Conservation (phyloP, 1,140 invertebrate species). For the Aphidius gifuensis region DNA sequence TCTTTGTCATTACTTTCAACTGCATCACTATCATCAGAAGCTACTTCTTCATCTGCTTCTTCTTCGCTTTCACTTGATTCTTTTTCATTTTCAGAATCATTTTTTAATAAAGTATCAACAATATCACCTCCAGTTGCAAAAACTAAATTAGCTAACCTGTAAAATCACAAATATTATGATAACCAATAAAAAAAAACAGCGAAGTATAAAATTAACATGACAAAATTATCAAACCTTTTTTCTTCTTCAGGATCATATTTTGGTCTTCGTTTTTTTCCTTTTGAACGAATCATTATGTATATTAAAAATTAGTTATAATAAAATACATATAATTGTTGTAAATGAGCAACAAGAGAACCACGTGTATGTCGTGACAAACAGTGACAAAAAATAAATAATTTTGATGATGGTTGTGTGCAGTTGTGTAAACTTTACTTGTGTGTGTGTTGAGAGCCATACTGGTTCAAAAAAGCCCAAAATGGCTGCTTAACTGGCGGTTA, state of each 20-base stretch:
- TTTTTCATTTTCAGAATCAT: background rate
- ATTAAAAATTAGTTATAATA: background rate
- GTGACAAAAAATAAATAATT: too few relatives aligned
- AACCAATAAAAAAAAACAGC: background rate
- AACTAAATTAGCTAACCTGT: constrained; percentile 39
- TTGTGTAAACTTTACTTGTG: too few relatives aligned
- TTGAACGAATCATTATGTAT: constrained; percentile 2
- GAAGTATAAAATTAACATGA: background rate
- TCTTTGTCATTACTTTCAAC: too few relatives aligned
- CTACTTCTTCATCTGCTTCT: constrained; percentile 12
- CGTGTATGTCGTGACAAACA: too few relatives aligned
- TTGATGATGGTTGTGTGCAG: too few relatives aligned
- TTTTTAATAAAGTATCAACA: constrained; percentile 31
- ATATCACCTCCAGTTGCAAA: constrained; percentile 40
- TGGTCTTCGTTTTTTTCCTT: constrained; percentile 23
- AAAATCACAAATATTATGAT: constrained; percentile 14
- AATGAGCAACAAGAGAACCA: too few relatives aligned
- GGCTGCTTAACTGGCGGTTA: too few relatives aligned
- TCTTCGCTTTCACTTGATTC: constrained; percentile 3
- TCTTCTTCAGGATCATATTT: constrained; percentile 38
- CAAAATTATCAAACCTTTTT: constrained; percentile 32
- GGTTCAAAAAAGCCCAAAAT: too few relatives aligned
- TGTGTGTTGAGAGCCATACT: too few relatives aligned
- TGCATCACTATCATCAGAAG: background rate
- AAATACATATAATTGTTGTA: too few relatives aligned